A percentile compares a stretch with the other conserved stretches of the same genome.
Evolutionary conservation across 2,888 invertebrate species (phyloP).

Genomic region (Diploptera punctata): DNA sequence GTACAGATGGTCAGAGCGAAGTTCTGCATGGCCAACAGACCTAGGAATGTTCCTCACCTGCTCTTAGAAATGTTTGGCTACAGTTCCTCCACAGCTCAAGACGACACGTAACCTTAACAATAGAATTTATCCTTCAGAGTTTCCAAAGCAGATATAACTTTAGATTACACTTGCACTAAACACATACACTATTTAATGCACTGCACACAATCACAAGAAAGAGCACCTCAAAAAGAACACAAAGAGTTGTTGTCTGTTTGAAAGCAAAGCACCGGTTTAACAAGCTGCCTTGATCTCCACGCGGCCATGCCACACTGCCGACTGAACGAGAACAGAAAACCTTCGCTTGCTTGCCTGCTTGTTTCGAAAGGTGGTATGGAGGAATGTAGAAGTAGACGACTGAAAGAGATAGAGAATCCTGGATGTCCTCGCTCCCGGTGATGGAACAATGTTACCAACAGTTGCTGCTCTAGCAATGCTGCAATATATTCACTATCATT

Average conservation of each 20-base stretch:
- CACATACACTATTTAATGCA: not conserved
- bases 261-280: not conserved
- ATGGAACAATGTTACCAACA: slow-evolving; percentile 12
- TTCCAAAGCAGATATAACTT: not conserved
- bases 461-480: not conserved
- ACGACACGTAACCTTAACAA: not conserved
- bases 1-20: slow-evolving; percentile 5
- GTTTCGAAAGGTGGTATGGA: not conserved
- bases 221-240: not conserved
- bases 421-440: slow-evolving; percentile 13
- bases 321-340: not conserved
- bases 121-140: not conserved
- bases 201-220: not conserved
- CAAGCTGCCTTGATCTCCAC: not conserved
- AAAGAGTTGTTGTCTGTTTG: not conserved
- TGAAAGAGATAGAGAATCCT: not conserved
- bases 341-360: not conserved
- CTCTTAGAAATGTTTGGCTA: not conserved
- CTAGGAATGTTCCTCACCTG: slow-evolving; percentile 19
- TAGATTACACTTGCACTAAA: not conserved
- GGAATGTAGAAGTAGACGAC: not conserved
- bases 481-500: no score
- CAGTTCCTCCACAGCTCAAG: not conserved
- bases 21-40: slow-evolving; percentile 8
- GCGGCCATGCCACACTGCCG: slow-evolving; percentile 5